phyloP scores from a whole-genome alignment of 2,113 vertebrate species.

The Clarias batrachus region DNA sequence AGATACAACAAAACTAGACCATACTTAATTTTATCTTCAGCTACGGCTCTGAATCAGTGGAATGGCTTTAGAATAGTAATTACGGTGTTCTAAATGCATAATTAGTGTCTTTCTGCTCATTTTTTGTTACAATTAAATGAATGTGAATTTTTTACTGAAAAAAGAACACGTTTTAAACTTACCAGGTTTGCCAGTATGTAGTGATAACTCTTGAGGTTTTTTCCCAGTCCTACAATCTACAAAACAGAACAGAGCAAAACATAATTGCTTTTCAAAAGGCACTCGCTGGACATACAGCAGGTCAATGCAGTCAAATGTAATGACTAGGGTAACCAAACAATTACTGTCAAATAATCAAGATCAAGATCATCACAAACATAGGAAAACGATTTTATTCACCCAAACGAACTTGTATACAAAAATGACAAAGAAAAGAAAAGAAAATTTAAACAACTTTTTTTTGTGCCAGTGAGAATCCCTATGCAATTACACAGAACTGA shows the following conservation, averaged over 20 bases:
- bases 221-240: conserved; percentile 92
- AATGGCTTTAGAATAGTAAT: background rate
- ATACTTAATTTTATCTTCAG: background rate
- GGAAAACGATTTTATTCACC: background rate
- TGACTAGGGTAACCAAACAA: background rate
- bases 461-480: background rate
- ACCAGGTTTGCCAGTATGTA: conserved; percentile 98
- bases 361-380: background rate
- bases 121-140: background rate
- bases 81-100: background rate
- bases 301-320: background rate
- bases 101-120: background rate
- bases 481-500: background rate
- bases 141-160: background rate
- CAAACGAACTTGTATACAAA: background rate
- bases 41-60: background rate
- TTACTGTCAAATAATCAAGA: background rate
- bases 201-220: conserved; percentile 95
- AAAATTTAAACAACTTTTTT: background rate
- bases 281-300: background rate
- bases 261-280: background rate
- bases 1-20: background rate
- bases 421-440: background rate
- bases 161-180: conserved; percentile 62
- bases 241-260: conserved; percentile 37